These are phyloP conservation scores for Vespertilio murinus DNA, from an alignment of 2,797 vertebrate genomes.

Conservation along the genomic window DNA sequence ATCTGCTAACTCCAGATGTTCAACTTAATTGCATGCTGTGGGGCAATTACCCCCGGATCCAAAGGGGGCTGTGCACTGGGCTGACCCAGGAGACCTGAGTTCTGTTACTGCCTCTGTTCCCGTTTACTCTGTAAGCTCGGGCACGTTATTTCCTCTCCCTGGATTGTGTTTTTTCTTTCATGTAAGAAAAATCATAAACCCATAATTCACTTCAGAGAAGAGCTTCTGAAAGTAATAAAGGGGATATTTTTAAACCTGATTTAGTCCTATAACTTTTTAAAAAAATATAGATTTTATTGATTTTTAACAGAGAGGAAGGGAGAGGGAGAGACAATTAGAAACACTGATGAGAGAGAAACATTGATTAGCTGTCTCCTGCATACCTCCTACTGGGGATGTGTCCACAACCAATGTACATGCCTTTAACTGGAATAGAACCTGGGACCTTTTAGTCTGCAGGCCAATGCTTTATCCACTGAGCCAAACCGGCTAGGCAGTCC, in stretches of 20 bases:
- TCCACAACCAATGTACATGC: too few species aligned
- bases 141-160: not conserved
- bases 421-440: too few species aligned
- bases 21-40: not conserved
- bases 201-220: not conserved
- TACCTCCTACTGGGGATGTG: too few species aligned
- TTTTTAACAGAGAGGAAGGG: too few species aligned
- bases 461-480: too few species aligned
- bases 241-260: not conserved
- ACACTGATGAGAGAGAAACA: too few species aligned
- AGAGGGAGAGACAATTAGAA: too few species aligned
- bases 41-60: not conserved
- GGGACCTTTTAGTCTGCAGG: too few species aligned
- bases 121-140: not conserved
- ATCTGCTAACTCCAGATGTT: not conserved
- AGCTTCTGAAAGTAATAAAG: constrained; percentile 15
- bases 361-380: too few species aligned
- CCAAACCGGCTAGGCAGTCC: not conserved
- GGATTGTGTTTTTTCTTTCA: not conserved
- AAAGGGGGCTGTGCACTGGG: not conserved
- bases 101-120: not conserved
- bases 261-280: not conserved
- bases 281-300: too few species aligned
- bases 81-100: not conserved
- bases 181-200: not conserved